A percentile compares a stretch with the other conserved stretches of the same genome.
Evolutionary conservation across 2,113 vertebrate genomes (phyloP).

Genomic region (Gopherus flavomarginatus): DNA sequence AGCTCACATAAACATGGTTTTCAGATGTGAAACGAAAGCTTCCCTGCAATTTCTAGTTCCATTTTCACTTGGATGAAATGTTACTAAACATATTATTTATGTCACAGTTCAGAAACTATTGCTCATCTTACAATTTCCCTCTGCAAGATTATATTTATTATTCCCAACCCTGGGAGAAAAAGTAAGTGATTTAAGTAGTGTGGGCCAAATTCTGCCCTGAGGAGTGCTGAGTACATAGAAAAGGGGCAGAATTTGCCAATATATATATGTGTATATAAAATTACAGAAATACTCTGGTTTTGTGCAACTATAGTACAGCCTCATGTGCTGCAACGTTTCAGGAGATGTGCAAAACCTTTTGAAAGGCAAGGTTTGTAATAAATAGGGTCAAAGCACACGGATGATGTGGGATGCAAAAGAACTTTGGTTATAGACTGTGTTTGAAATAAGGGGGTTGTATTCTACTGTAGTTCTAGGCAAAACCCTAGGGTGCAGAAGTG

Average conservation of each 20-base stretch:
- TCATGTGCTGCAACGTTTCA: not conserved
- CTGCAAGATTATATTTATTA: not conserved
- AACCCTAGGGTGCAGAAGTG: not conserved
- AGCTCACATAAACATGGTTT: slow-evolving; percentile 28
- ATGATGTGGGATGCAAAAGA: not conserved
- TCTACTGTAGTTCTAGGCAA: not conserved
- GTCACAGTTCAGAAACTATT: not conserved
- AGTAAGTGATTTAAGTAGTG: not conserved
- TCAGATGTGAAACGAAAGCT: slow-evolving; percentile 35
- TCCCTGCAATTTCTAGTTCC: not conserved
- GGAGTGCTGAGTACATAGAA: not conserved
- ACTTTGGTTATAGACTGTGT: not conserved
- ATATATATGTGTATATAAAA: not conserved
- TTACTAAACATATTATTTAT: slow-evolving; percentile 6
- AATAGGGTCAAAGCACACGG: not conserved
- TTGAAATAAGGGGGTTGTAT: not conserved
- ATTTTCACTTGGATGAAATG: slow-evolving; percentile 23
- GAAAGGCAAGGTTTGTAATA: not conserved
- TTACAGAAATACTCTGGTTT: not conserved
- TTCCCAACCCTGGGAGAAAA: not conserved
- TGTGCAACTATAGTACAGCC: not conserved
- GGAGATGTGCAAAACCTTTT: not conserved
- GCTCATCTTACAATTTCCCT: not conserved
- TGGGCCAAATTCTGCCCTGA: not conserved
- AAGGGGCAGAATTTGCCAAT: not conserved